Evolutionary conservation across 1,140 invertebrate species (phyloP), one percentile per base, ranked within the genome.

Genomic region (Dendroctonus valens): DNA sequence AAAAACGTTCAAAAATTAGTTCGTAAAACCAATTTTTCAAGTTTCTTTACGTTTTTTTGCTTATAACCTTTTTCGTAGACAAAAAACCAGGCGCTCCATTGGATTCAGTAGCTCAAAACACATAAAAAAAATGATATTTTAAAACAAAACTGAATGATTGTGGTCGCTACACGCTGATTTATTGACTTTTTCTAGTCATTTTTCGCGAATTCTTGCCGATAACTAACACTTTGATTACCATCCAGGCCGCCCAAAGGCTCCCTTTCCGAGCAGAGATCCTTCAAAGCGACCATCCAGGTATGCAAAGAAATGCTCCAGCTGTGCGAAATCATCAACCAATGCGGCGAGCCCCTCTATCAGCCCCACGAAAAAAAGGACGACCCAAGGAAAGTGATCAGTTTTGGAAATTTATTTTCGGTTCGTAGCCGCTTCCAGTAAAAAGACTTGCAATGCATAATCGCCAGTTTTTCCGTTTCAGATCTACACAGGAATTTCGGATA

Each of bases 401-500:
- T 98, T 75, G 94, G 94, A 9, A 87, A 93, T 75, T 81, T 98
- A 37, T 98, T 98, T 78, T 87, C 93, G 72, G 88, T 90, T 78
- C 81, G 81, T 72, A n/a, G n/a, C 40, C 2, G 0, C 8, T 53
- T 49, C n/a, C 14, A 12, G 48, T 46, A 54, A 46, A 46, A 9
- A 46, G 2, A 46, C 3, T 46, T 3, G 5, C 44, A 9, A 3
- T n/a, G 12, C 12, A 11, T 46, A 12, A 46, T 3, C 44, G 9
- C 5, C 44, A 5, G 44, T 41, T 42, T n/a, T 58, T 7, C 11
- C 75, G 68, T 53, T n/a, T 85, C 65, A 92, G 86, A 90, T 96
- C 74, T 98, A 98, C 81, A 94, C 92, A 40, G 86, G 87, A 41
- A 96, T 98, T 72, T 96, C 92, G 40, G 92, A 96, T 79, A 97